Evolutionary conservation across 2,797 vertebrate species (phyloP).

Genomic region (Gambelia wislizenii): DNA sequence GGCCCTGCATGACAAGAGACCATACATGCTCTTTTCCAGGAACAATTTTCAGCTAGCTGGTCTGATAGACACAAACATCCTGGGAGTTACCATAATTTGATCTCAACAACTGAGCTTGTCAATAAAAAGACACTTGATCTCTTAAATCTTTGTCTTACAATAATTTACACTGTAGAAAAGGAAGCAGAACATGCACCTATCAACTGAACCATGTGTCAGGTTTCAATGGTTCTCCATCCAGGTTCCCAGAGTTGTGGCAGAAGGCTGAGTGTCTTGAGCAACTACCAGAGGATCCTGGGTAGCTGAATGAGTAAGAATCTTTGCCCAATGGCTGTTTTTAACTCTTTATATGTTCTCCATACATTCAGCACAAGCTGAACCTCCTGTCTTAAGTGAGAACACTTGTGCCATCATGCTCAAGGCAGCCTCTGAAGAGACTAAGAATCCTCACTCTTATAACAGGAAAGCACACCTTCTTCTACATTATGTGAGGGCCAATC

Average conservation of each 20-base stretch:
- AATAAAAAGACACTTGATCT: fast-evolving
- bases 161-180: background rate
- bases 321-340: background rate
- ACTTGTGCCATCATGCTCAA: background rate
- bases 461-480: background rate
- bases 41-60: background rate
- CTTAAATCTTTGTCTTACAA: background rate
- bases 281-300: background rate
- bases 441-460: background rate
- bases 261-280: background rate
- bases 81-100: background rate
- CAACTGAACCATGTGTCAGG: too few relatives aligned
- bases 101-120: too few relatives aligned
- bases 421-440: background rate
- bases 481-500: background rate
- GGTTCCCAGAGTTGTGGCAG: background rate
- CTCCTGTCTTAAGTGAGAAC: background rate
- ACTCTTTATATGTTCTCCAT: background rate
- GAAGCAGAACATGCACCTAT: background rate
- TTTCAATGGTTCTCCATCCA: background rate
- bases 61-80: background rate
- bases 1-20: background rate
- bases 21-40: background rate
- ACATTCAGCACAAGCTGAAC: too few relatives aligned
- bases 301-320: constrained; percentile 4